Conservation (phyloP, 1,140 invertebrate species). For the Drosophila ohnishii region DNA sequence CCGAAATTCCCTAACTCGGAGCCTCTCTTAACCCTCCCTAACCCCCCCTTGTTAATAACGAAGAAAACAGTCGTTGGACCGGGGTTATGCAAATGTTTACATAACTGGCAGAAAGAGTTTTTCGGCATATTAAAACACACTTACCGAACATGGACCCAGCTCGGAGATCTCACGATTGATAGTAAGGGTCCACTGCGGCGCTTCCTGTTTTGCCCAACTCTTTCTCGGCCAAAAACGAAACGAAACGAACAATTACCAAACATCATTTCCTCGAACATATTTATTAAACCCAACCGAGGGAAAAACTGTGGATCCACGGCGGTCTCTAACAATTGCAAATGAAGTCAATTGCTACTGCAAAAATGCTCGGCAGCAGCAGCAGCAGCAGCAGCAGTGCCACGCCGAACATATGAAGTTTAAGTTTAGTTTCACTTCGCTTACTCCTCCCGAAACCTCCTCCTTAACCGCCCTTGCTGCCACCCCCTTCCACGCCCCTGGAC, state of each 20-base stretch:
- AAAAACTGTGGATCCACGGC: constrained; percentile 51
- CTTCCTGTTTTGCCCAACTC: constrained; percentile 63
- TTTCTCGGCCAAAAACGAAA: constrained; percentile 32
- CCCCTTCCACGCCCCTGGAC: constrained; percentile 10
- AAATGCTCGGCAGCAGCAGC: constrained; percentile 49
- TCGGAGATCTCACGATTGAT: constrained; percentile 67
- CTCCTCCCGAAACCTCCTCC: constrained; percentile 2
- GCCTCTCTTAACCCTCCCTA: neutral
- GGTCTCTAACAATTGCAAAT: constrained; percentile 69
- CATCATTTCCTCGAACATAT: constrained; percentile 83
- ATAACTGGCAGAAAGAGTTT: constrained; percentile 37
- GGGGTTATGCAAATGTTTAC: constrained; percentile 47
- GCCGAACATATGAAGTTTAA: constrained; percentile 52
- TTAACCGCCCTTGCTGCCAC: neutral
- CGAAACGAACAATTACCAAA: constrained; percentile 79
- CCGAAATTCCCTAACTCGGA: constrained; percentile 10
- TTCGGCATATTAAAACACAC: constrained; percentile 54
- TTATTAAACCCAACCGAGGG: constrained; percentile 79
- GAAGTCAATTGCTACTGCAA: constrained; percentile 76
- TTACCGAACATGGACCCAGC: constrained; percentile 34
- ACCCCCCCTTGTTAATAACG: constrained; percentile 25
- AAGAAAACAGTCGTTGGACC: constrained; percentile 28
- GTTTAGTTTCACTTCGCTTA: constrained; percentile 54
- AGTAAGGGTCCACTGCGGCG: constrained; percentile 66
- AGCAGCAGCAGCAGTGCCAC: constrained; percentile 21